Conservation (phyloP, 2,888 invertebrate genomes). For the Acleris cristana region DNA sequence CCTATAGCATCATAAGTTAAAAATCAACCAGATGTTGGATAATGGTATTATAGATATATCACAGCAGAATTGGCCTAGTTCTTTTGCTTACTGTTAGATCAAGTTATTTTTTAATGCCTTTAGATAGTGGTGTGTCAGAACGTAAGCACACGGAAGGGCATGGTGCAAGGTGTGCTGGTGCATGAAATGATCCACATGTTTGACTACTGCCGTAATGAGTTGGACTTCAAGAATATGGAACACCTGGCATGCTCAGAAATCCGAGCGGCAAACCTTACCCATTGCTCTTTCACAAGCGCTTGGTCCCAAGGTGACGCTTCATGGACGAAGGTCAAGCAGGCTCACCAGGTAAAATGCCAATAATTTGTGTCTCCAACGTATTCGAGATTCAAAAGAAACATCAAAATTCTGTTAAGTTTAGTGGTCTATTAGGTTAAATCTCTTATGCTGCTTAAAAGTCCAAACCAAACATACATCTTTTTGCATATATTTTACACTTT, state of each 20-base stretch:
- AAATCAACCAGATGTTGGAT: too few relatives aligned
- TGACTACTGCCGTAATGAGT: conserved; percentile 94
- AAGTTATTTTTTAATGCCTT: not conserved
- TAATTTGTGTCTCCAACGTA: too few relatives aligned
- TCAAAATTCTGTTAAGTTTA: too few relatives aligned
- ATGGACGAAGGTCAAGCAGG: conserved; percentile 87
- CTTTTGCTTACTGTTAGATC: not conserved
- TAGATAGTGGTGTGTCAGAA: conserved; percentile 96
- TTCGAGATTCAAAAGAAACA: too few relatives aligned
- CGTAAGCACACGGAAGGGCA: conserved; percentile 86
- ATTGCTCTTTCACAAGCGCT: conserved; percentile 94
- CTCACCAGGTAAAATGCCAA: conserved; percentile 87
- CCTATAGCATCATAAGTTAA: too few relatives aligned
- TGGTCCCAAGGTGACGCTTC: conserved; percentile 90
- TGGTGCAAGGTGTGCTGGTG: conserved; percentile 91
- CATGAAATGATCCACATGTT: conserved; percentile 99
- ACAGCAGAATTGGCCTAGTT: too few relatives aligned
- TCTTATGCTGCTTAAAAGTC: too few relatives aligned
- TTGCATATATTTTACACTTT: too few relatives aligned
- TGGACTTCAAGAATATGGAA: conserved; percentile 94
- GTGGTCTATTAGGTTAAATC: too few relatives aligned
- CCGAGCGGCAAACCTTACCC: conserved; percentile 95
- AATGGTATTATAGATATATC: too few relatives aligned
- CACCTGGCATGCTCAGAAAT: conserved; percentile 98
- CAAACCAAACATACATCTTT: too few relatives aligned